Percentiles rank a stretch among this genome's conserved stretches.
phyloP scores from a whole-genome alignment of 2,888 invertebrate genomes.

The Hyles lineata region DNA sequence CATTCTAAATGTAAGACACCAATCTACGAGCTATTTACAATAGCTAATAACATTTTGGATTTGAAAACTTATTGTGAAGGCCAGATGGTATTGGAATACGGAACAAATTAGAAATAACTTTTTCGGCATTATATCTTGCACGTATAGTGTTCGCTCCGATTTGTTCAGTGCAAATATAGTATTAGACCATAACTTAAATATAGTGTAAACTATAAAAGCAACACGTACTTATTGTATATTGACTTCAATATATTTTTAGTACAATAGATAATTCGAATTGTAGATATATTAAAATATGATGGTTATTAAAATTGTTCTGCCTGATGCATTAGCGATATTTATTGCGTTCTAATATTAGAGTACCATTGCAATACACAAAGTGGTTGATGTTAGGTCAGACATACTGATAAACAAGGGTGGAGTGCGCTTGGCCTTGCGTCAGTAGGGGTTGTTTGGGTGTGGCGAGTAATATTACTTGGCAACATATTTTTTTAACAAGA shows the following conservation, averaged over 20 bases:
- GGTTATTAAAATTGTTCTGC: background rate
- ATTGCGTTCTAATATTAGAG: background rate
- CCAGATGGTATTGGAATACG: background rate
- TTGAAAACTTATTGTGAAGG: background rate
- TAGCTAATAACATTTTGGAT: background rate
- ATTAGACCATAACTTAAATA: no score
- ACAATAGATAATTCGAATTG: background rate
- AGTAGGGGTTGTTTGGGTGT: slow-evolving; percentile 72
- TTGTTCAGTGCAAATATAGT: no score
- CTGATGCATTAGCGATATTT: slow-evolving; percentile 1
- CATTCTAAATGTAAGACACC: background rate
- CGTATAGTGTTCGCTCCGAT: background rate
- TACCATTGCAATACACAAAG: slow-evolving; percentile 36
- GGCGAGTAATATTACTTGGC: slow-evolving; percentile 44
- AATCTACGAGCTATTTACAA: background rate
- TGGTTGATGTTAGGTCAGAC: slow-evolving; percentile 49
- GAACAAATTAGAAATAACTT: background rate
- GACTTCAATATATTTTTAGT: no score
- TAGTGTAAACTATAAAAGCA: no score
- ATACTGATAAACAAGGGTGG: slow-evolving; percentile 77
- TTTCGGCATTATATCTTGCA: background rate
- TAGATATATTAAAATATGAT: background rate
- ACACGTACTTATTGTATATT: no score
- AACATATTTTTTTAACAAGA: background rate
- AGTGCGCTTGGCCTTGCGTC: slow-evolving; percentile 68